Evolutionary conservation across 1,140 invertebrate species (phyloP).

Genomic region (Meloidogyne hapla): DNA sequence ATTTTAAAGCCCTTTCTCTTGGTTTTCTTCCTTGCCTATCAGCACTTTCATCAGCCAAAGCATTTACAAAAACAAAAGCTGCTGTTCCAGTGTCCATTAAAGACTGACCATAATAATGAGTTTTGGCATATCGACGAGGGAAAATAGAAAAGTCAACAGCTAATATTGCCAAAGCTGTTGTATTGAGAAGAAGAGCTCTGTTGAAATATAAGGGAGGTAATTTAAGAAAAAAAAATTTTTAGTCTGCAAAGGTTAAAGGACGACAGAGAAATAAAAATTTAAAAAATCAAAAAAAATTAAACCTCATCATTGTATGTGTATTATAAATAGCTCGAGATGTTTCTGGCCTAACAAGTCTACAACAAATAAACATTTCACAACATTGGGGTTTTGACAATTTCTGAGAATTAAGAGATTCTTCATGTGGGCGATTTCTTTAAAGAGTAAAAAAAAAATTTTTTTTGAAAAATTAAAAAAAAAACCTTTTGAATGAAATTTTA

Average conservation of each 20-base stretch:
- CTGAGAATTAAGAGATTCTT: background rate
- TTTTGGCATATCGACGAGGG: slow-evolving; percentile 81
- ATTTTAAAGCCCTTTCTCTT: slow-evolving; percentile 6
- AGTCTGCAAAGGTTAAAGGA: no score
- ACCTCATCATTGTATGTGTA: slow-evolving; percentile 27
- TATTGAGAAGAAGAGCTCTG: slow-evolving; percentile 69
- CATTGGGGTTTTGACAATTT: background rate
- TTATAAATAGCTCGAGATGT: slow-evolving; percentile 1
- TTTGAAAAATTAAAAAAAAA: background rate
- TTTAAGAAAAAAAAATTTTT: no score
- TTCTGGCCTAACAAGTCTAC: background rate
- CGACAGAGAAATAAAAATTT: no score
- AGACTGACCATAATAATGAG: slow-evolving; percentile 80
- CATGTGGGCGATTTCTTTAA: background rate
- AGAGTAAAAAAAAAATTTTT: background rate
- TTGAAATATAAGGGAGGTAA: background rate
- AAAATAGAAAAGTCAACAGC: slow-evolving; percentile 88
- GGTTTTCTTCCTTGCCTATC: background rate
- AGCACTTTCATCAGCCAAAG: slow-evolving; percentile 27
- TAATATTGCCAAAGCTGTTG: slow-evolving; percentile 80
- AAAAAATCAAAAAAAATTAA: background rate
- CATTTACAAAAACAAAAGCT: slow-evolving; percentile 77
- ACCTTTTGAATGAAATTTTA: background rate
- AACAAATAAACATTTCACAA: background rate
- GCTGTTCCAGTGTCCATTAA: slow-evolving; percentile 93